phyloP scores from a whole-genome alignment of 2,797 vertebrate species.

The Xenentodon cancila region DNA sequence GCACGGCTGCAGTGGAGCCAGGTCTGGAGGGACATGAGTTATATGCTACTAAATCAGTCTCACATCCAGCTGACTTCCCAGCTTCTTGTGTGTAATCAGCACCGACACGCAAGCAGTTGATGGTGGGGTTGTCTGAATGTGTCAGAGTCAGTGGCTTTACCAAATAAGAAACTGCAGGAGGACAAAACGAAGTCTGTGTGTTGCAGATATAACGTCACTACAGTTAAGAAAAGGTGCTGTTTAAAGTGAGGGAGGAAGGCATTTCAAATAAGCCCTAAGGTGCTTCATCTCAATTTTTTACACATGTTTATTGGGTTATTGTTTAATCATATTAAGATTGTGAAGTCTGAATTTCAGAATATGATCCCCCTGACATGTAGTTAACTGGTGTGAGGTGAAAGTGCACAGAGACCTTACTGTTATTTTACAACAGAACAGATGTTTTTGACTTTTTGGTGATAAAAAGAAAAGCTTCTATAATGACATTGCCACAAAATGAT shows the following conservation, averaged over 20 bases:
- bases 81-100: slow-evolving; percentile 41
- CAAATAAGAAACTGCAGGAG: slow-evolving; percentile 6
- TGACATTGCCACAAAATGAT: no score
- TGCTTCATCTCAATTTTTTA: no score
- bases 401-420: no score
- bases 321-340: no score
- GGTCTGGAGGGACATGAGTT: slow-evolving; percentile 49
- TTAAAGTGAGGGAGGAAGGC: neutral
- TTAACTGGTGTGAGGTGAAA: no score
- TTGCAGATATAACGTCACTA: neutral
- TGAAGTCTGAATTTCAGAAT: no score
- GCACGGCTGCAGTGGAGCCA: slow-evolving; percentile 20
- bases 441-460: no score
- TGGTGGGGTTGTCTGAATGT: slow-evolving; percentile 12
- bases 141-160: slow-evolving; percentile 4
- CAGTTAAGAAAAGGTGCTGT: neutral
- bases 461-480: no score
- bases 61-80: slow-evolving; percentile 54
- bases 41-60: slow-evolving; percentile 62
- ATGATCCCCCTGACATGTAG: no score
- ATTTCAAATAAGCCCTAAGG: no score
- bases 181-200: neutral
- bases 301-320: no score
- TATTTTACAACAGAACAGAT: no score
- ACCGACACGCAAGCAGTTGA: slow-evolving; percentile 28